Evolutionary conservation across 2,797 vertebrate genomes (phyloP), one percentile per base, ranked within the genome.

Genomic region (Acestrorhynchus altus): DNA sequence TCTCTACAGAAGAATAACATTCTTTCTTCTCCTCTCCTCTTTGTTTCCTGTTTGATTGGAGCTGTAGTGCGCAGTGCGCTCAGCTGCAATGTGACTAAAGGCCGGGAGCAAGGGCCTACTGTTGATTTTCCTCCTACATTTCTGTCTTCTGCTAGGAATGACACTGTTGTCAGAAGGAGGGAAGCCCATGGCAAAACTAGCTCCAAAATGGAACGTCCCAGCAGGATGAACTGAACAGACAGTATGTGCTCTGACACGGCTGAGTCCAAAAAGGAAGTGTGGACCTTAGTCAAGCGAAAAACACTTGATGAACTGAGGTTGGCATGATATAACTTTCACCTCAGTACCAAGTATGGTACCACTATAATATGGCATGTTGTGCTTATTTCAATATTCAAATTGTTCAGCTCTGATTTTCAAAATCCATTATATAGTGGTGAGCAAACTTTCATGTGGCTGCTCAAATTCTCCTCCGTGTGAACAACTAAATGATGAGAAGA

Each of bases 171-270:
- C 22, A 42, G 63, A 46, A 46, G 8, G 42, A 46, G 22, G 39
- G 40, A 46, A 65, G 40, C 60, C 60, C 31, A 20, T 40, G 60
- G 60, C 60, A 65, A 44, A 65, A 65, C 63, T 15, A 24, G 40
- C 63, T 65, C n/a, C 9, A 5, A 16, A 26, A 15, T 15, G 63
- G 8, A 65, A 46, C 11, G 24, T 65, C 24, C 63, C 26, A 65
- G 40, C 4, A 24, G 22, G 40, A 46, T 22, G 7, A 46, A 20
- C 63, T 0, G 20, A 24, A 65, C 42, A 46, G 39, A 44, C 63
- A 24, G 39, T 24, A 42, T 44, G 40, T 65, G 6, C 7, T 46
- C 39, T 13, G 63, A 65, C 12, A 9, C 20, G 16, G 20, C 40
- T 20, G 3, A 15, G 9, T 24, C 40, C 12, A 22, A 65, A 24